These are phyloP conservation scores for Coptodon bakossiorum DNA, from an alignment of 2,113 vertebrate species.

Conservation along the genomic window DNA sequence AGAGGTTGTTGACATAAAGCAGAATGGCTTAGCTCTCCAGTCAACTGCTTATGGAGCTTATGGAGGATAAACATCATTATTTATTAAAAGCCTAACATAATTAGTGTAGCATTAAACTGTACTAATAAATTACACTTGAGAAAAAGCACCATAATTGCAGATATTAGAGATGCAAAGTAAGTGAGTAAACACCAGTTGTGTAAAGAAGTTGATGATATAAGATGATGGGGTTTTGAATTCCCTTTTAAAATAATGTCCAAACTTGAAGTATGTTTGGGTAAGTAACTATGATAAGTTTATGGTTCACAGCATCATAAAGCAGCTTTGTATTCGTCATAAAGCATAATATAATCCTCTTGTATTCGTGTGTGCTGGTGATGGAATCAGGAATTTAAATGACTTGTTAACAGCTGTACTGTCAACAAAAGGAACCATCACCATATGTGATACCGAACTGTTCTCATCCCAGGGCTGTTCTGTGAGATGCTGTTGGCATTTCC, in stretches of 20 bases:
- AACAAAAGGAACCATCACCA: neutral
- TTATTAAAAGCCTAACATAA: constrained; percentile 14
- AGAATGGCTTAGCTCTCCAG: neutral
- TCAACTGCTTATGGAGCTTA: neutral
- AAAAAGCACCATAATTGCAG: neutral
- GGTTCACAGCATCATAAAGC: neutral
- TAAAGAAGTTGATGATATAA: neutral
- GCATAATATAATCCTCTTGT: neutral
- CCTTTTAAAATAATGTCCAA: neutral
- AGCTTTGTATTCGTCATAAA: neutral
- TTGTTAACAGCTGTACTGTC: neutral
- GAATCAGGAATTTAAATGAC: neutral
- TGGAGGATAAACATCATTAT: constrained; percentile 14
- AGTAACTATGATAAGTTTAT: neutral
- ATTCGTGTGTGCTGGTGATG: neutral
- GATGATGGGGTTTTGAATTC: neutral
- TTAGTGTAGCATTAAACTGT: neutral
- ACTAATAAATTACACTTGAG: neutral
- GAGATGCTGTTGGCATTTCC: neutral
- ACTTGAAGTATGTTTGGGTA: neutral
- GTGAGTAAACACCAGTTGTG: neutral
- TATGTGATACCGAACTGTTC: neutral
- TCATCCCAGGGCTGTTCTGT: neutral
- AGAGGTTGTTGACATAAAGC: neutral
- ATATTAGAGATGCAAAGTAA: neutral